A percentile compares a stretch with the other conserved stretches of the same genome.
These are phyloP conservation scores for Orthonyx spaldingii DNA, from an alignment of 2,113 vertebrate species.

Conservation along the genomic window DNA sequence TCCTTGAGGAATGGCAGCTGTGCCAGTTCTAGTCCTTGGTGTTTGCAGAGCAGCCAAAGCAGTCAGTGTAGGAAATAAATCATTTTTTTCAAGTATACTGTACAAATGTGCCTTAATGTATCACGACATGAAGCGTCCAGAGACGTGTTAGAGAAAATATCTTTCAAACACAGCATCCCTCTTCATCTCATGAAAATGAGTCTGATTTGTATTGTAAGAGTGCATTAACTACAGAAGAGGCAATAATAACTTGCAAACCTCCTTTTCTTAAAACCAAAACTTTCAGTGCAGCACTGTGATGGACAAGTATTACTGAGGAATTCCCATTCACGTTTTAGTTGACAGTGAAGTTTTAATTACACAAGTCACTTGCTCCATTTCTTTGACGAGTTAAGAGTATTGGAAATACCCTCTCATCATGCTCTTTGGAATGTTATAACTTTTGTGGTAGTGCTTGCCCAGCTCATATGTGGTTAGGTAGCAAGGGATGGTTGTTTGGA, in stretches of 20 bases:
- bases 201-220: neutral
- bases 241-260: neutral
- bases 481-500: neutral
- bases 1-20: neutral
- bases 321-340: slow-evolving; percentile 32
- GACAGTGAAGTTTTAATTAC: slow-evolving; percentile 49
- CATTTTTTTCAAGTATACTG: neutral
- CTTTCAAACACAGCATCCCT: neutral
- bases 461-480: neutral
- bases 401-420: neutral
- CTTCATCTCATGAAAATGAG: neutral
- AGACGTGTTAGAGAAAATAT: neutral
- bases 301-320: neutral
- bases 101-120: neutral
- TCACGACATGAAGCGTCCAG: neutral
- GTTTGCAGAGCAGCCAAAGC: neutral
- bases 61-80: neutral
- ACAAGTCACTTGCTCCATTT: slow-evolving; percentile 21
- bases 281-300: neutral
- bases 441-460: neutral
- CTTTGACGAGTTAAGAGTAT: slow-evolving; percentile 35
- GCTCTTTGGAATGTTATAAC: slow-evolving; percentile 13
- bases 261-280: neutral
- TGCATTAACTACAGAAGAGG: neutral
- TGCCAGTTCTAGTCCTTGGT: neutral